phyloP scores from a whole-genome alignment of 1,140 invertebrate genomes.

The Tenebrio molitor region DNA sequence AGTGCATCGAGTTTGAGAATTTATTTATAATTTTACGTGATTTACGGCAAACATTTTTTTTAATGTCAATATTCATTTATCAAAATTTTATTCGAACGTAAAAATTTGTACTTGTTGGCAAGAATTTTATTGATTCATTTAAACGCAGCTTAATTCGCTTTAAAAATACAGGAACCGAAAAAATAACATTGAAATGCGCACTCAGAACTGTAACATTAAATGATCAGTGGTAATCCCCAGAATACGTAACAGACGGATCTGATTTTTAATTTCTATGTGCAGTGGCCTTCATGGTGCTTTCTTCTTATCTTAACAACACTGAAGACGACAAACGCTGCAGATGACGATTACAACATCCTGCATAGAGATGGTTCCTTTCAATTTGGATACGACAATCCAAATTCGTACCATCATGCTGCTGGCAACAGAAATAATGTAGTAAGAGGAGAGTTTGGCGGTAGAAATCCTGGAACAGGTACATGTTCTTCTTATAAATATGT shows the following conservation, averaged over 20 bases:
- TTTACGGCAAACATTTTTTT: too few species aligned
- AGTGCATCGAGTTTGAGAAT: neutral
- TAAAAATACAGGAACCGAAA: too few species aligned
- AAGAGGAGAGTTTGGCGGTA: slow-evolving; percentile 74
- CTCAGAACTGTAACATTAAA: neutral
- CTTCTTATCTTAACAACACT: slow-evolving; percentile 12
- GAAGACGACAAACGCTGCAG: slow-evolving; percentile 38
- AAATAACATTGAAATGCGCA: too few species aligned
- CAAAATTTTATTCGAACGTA: too few species aligned
- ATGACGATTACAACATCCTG: slow-evolving; percentile 62
- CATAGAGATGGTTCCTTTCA: slow-evolving; percentile 75
- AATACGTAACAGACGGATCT: slow-evolving; percentile 1
- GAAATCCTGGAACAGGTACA: slow-evolving; percentile 73
- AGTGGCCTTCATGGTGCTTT: slow-evolving; percentile 46
- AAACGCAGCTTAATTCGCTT: too few species aligned
- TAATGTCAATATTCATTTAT: too few species aligned
- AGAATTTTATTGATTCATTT: too few species aligned
- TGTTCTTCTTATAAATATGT: slow-evolving; percentile 13
- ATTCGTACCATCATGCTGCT: slow-evolving; percentile 75
- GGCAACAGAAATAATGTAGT: slow-evolving; percentile 74
- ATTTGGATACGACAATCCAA: slow-evolving; percentile 77
- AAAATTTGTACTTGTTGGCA: too few species aligned
- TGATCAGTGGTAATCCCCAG: neutral
- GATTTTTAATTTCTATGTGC: slow-evolving; percentile 6
- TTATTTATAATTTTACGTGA: too few species aligned